Conservation (phyloP, 2,797 vertebrate species). For the Spea hammondii region DNA sequence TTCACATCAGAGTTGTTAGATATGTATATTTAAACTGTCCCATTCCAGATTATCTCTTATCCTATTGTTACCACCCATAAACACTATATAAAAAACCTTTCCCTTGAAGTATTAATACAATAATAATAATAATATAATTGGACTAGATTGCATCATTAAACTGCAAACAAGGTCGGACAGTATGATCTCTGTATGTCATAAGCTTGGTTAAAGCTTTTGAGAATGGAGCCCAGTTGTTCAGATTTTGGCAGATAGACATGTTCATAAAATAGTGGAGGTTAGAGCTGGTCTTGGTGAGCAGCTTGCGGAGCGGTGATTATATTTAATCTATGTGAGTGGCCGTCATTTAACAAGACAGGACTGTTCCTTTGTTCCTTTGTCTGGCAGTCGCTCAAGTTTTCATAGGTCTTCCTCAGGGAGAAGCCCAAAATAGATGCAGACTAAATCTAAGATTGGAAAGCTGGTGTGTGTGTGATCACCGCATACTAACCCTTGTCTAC, state of each 20-base stretch:
- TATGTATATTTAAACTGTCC: no score
- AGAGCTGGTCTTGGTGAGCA: constrained; percentile 2
- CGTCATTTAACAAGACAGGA: constrained; percentile 23
- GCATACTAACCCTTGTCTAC: constrained; percentile 10
- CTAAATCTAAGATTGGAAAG: constrained; percentile 9
- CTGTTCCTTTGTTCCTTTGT: constrained; percentile 43
- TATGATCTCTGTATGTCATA: no score
- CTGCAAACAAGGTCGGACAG: no score
- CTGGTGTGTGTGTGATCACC: constrained; percentile 1
- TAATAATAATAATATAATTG: no score
- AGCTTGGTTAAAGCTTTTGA: not conserved
- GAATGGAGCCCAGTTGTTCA: constrained; percentile 15
- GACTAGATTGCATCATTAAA: no score
- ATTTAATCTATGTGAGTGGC: constrained; percentile 22
- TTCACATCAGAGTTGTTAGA: no score
- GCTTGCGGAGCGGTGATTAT: constrained; percentile 18
- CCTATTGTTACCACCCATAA: no score
- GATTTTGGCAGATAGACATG: constrained; percentile 2
- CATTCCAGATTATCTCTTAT: no score
- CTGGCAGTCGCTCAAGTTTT: constrained; percentile 36
- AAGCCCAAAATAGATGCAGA: constrained; percentile 37
- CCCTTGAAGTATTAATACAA: no score
- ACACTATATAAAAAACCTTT: no score
- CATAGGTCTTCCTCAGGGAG: constrained; percentile 29
- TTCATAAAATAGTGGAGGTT: constrained; percentile 16